These are phyloP conservation scores for Cinclus cinclus DNA, from an alignment of 2,113 vertebrate species.

Conservation along the genomic window DNA sequence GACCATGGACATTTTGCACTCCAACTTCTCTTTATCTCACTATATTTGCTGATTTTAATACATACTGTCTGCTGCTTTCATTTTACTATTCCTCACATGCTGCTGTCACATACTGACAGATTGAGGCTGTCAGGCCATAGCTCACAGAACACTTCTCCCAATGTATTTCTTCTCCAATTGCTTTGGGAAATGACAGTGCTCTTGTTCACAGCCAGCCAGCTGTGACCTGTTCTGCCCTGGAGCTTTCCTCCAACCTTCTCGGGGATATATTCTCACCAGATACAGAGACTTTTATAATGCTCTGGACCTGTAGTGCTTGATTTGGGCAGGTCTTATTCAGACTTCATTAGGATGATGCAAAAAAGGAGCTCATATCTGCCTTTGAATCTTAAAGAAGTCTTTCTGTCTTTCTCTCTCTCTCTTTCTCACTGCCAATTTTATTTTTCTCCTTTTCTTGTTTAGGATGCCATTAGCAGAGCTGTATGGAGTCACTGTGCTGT, in stretches of 20 bases:
- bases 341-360: not conserved
- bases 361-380: not conserved
- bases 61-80: not conserved
- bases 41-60: not conserved
- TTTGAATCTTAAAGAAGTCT: not conserved
- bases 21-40: not conserved
- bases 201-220: not conserved
- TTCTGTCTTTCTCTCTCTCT: fast-evolving
- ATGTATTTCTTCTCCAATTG: not conserved
- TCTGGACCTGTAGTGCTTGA: not conserved
- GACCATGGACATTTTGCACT: not conserved
- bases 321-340: not conserved
- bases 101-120: not conserved
- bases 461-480: not conserved
- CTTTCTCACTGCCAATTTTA: not conserved
- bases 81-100: not conserved
- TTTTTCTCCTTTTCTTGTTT: not conserved
- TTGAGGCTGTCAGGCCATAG: not conserved
- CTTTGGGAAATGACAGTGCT: not conserved
- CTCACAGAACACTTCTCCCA: not conserved
- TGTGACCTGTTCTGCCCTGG: not conserved
- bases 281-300: not conserved
- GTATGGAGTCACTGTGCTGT: fast-evolving
- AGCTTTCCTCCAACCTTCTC: not conserved
- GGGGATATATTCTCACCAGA: not conserved